Conservation (phyloP, 1,140 invertebrate genomes). For the honey bee (Apis mellifera) region DNA sequence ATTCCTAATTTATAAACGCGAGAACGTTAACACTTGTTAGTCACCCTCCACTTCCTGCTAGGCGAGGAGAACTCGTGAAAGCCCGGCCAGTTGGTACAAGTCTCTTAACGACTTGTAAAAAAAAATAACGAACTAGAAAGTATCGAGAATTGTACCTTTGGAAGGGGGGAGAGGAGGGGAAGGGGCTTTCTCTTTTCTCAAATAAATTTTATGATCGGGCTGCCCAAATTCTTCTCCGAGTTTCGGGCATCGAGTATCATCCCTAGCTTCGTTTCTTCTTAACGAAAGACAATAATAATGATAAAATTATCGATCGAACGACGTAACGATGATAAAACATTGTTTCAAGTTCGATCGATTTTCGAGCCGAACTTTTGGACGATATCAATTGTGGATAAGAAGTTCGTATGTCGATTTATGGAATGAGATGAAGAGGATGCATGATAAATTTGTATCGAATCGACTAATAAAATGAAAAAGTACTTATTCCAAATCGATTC, state of each 20-base stretch:
- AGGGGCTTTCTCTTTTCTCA: not conserved
- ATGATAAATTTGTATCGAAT: too few relatives aligned
- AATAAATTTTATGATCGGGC: not conserved
- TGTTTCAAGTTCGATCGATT: not conserved
- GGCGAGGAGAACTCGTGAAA: not conserved
- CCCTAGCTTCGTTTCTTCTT: not conserved
- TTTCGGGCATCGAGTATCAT: too few relatives aligned
- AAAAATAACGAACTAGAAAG: not conserved
- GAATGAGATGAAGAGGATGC: too few relatives aligned
- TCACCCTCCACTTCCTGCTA: slow-evolving; percentile 30
- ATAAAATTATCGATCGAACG: not conserved
- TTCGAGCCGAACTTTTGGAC: not conserved
- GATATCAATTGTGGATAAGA: too few relatives aligned
- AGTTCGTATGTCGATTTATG: too few relatives aligned
- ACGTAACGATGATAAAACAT: not conserved
- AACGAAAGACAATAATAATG: not conserved
- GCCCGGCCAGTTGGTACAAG: too few relatives aligned
- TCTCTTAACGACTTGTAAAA: not conserved
- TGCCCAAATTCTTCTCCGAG: too few relatives aligned
- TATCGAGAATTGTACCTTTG: not conserved
- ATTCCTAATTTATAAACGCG: slow-evolving; percentile 35
- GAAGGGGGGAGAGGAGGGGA: not conserved
- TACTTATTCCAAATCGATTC: too few relatives aligned
- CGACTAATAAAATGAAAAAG: too few relatives aligned
- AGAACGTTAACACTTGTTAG: slow-evolving; percentile 36